Evolutionary conservation across 2,888 invertebrate genomes (phyloP).

Genomic region (Escarpia spicata): DNA sequence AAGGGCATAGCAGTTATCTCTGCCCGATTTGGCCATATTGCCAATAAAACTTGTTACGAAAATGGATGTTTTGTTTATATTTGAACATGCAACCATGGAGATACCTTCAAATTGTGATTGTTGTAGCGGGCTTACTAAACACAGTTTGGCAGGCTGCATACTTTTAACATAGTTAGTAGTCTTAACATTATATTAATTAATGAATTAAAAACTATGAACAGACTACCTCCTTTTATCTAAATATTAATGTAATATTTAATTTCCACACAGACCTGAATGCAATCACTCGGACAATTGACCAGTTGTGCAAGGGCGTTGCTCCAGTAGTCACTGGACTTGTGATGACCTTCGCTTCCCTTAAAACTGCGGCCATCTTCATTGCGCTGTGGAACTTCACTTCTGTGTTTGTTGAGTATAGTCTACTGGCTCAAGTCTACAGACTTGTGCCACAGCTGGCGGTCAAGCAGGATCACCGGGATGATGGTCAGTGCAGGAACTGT

Average conservation of each 20-base stretch:
- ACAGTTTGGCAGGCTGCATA: too few species aligned
- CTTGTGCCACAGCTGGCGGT: conserved; percentile 62
- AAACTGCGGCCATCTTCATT: conserved; percentile 60
- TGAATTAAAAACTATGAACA: too few species aligned
- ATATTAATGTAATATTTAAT: conserved; percentile 3
- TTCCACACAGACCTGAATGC: conserved; percentile 66
- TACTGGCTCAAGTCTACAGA: conserved; percentile 65
- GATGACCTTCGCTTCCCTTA: conserved; percentile 59
- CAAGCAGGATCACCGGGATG: conserved; percentile 31
- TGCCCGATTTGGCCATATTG: too few species aligned
- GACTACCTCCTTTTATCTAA: neutral
- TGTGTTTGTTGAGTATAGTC: conserved; percentile 66
- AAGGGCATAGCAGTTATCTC: too few species aligned
- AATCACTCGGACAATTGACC: conserved; percentile 67
- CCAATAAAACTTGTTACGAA: too few species aligned
- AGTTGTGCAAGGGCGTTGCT: conserved; percentile 66
- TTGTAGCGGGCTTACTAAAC: too few species aligned
- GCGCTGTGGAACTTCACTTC: conserved; percentile 68
- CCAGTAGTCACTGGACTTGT: conserved; percentile 68
- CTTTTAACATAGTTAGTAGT: too few species aligned
- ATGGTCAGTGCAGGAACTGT: neutral
- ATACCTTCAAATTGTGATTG: too few species aligned
- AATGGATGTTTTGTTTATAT: too few species aligned
- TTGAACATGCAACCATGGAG: too few species aligned
- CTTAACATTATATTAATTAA: too few species aligned